These are phyloP conservation scores for Bradypodion ventrale DNA, from an alignment of 2,797 vertebrate genomes.

Conservation along the genomic window DNA sequence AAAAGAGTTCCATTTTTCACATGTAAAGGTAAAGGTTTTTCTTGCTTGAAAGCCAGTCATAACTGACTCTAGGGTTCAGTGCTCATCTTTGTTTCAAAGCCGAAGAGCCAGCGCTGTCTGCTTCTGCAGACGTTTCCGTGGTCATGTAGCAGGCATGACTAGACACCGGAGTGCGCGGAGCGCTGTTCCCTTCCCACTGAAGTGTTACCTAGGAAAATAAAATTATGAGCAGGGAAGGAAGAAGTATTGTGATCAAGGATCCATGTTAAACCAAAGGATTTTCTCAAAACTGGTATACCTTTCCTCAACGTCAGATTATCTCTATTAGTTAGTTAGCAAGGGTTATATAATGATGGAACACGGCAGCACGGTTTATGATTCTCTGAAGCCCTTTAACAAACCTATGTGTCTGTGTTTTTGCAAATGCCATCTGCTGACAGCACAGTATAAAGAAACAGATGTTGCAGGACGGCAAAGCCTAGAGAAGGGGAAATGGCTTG, in stretches of 20 bases:
- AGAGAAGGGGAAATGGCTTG: slow-evolving; percentile 67
- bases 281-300: slow-evolving; percentile 52
- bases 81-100: too few species aligned
- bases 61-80: too few species aligned
- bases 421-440: slow-evolving; percentile 73
- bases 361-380: slow-evolving; percentile 56
- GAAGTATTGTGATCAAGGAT: slow-evolving; percentile 40
- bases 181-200: too few species aligned
- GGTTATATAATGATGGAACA: too few species aligned
- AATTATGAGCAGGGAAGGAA: background rate
- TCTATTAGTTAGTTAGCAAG: too few species aligned
- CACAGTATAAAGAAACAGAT: slow-evolving; percentile 69
- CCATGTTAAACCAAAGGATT: slow-evolving; percentile 37
- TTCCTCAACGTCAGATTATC: slow-evolving; percentile 34
- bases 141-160: too few species aligned
- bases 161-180: too few species aligned
- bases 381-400: slow-evolving; percentile 49
- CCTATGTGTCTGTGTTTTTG: background rate
- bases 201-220: slow-evolving; percentile 11
- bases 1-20: background rate
- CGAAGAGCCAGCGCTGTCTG: too few species aligned
- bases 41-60: too few species aligned
- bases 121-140: too few species aligned
- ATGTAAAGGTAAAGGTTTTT: too few species aligned
- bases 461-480: slow-evolving; percentile 64